phyloP scores from a whole-genome alignment of 2,797 vertebrate species.

The Smutsia temminckii region DNA sequence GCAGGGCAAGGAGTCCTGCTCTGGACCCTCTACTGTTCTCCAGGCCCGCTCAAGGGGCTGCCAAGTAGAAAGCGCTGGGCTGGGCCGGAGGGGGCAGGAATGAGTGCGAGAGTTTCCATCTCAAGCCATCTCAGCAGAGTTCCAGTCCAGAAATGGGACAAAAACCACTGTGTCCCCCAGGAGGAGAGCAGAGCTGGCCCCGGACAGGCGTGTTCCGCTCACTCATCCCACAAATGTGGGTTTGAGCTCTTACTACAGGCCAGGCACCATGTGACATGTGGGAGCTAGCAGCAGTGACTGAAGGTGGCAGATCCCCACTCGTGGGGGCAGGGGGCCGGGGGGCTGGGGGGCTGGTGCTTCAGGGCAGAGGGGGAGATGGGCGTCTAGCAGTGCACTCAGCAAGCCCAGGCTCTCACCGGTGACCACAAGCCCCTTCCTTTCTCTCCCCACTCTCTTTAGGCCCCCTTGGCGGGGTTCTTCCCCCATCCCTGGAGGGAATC shows the following conservation, averaged over 20 bases:
- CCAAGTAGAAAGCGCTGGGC: background rate
- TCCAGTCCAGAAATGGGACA: background rate
- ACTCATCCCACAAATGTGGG: background rate
- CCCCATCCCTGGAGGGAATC: background rate
- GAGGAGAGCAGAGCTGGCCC: too few relatives aligned
- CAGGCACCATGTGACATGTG: background rate
- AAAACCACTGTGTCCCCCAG: background rate
- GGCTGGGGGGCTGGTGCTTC: background rate
- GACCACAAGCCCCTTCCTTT: background rate
- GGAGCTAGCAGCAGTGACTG: background rate
- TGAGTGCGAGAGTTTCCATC: background rate
- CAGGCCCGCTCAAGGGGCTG: too few relatives aligned
- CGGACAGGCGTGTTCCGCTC: background rate
- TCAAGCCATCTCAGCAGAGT: background rate
- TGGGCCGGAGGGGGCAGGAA: background rate
- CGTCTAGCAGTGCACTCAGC: background rate
- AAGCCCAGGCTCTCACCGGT: fast-evolving
- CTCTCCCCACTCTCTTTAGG: background rate
- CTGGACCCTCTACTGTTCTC: background rate
- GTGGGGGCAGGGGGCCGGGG: background rate
- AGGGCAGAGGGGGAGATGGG: background rate
- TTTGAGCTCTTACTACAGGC: background rate
- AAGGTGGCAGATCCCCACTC: background rate
- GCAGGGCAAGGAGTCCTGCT: background rate
- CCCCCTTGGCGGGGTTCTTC: background rate